These are phyloP conservation scores for Nothura maculosa DNA, from an alignment of 2,797 vertebrate species.

Conservation along the genomic window DNA sequence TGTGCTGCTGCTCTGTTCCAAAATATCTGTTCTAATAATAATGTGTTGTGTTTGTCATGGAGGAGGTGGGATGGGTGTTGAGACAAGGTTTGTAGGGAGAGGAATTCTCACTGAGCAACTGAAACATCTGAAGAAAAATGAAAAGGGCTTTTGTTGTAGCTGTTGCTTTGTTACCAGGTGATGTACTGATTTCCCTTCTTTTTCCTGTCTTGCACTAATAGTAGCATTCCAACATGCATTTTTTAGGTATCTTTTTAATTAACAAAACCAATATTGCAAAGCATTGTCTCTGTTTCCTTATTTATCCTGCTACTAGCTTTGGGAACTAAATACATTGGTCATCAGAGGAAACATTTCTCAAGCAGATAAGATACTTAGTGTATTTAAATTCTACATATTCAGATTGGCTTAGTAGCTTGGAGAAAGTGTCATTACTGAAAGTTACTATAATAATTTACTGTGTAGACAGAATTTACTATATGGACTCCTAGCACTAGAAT, in stretches of 20 bases:
- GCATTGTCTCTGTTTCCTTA: background rate
- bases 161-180: background rate
- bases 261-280: background rate
- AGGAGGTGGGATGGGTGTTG: background rate
- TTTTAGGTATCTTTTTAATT: background rate
- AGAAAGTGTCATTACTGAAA: background rate
- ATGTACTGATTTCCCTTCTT: background rate
- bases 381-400: background rate
- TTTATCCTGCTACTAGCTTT: background rate
- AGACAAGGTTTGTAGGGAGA: background rate
- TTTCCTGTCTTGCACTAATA: background rate
- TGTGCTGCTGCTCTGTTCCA: constrained; percentile 25
- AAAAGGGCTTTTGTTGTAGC: background rate
- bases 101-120: background rate
- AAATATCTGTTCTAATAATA: background rate
- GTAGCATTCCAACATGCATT: background rate
- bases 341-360: background rate
- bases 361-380: background rate
- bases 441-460: background rate
- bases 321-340: background rate
- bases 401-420: background rate
- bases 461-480: too few species aligned
- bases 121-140: background rate
- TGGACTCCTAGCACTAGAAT: background rate
- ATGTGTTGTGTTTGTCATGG: background rate